These are phyloP conservation scores for Rhadinocentrus ornatus DNA, from an alignment of 2,797 vertebrate species.

Conservation along the genomic window DNA sequence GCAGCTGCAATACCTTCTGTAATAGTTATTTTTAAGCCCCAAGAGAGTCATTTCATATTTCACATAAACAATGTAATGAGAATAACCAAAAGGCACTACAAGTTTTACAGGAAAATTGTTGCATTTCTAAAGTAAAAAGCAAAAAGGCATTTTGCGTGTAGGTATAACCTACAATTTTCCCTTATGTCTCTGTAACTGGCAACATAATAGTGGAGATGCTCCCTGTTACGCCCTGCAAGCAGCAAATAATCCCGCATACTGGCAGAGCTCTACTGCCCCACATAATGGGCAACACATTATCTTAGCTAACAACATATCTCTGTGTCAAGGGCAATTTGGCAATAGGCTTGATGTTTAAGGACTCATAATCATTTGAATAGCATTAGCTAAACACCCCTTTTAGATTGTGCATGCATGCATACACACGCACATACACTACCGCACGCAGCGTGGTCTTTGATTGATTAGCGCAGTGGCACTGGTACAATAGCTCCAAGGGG, in stretches of 20 bases:
- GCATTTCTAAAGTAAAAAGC: slow-evolving; percentile 40
- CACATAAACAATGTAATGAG: slow-evolving; percentile 27
- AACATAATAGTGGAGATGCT: slow-evolving; percentile 66
- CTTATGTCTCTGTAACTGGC: slow-evolving; percentile 67
- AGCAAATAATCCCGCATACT: slow-evolving; percentile 72
- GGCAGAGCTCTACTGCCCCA: slow-evolving; percentile 72
- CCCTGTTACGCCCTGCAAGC: slow-evolving; percentile 67
- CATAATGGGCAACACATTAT: slow-evolving; percentile 77
- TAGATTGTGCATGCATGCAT: slow-evolving; percentile 40
- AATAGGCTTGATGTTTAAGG: slow-evolving; percentile 81
- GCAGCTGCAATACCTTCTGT: slow-evolving; percentile 35
- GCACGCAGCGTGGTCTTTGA: slow-evolving; percentile 78
- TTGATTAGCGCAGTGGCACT: slow-evolving; percentile 85
- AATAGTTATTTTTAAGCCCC: slow-evolving; percentile 32
- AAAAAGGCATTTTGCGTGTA: slow-evolving; percentile 51
- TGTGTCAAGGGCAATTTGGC: slow-evolving; percentile 82
- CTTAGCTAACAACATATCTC: slow-evolving; percentile 81
- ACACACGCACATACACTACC: not conserved
- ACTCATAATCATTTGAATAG: slow-evolving; percentile 72
- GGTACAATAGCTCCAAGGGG: slow-evolving; percentile 82
- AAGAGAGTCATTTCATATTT: slow-evolving; percentile 28
- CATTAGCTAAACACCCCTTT: slow-evolving; percentile 66
- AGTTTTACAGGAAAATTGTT: slow-evolving; percentile 42
- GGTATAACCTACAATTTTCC: slow-evolving; percentile 67
- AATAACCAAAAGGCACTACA: slow-evolving; percentile 26